A percentile compares a stretch with the other conserved stretches of the same genome.
Conservation (phyloP, 2,888 invertebrate genomes). For the Danaus chrysippus region DNA sequence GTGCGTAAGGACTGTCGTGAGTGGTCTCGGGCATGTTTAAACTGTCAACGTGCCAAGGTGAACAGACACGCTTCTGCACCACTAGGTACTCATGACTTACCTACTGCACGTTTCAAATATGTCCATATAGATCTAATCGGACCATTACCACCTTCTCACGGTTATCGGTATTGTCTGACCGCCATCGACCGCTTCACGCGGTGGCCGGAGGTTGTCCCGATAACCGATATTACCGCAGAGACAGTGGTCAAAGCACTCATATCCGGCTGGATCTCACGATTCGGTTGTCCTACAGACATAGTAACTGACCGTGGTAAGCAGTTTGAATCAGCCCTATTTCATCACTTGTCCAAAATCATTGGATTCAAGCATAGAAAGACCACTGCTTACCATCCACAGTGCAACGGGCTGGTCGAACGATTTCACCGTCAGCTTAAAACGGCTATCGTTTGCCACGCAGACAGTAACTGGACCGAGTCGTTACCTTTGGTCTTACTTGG, state of each 20-base stretch:
- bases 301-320: constrained; percentile 33
- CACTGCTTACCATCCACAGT: constrained; percentile 36
- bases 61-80: constrained; percentile 37
- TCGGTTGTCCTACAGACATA: constrained; percentile 42
- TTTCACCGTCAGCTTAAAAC: background rate
- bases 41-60: constrained; percentile 45
- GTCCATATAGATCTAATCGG: constrained; percentile 60
- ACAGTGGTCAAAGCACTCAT: constrained; percentile 42
- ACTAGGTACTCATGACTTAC: constrained; percentile 26
- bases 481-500: no score
- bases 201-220: constrained; percentile 38
- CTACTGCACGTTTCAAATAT: constrained; percentile 38
- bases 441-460: no score
- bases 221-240: no score
- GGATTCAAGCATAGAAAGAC: constrained; percentile 32
- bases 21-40: constrained; percentile 37
- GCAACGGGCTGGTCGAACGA: background rate
- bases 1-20: constrained; percentile 40
- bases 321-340: constrained; percentile 34
- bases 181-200: constrained; percentile 43
- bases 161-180: constrained; percentile 45
- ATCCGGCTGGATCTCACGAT: constrained; percentile 49
- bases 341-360: constrained; percentile 17
- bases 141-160: constrained; percentile 44
- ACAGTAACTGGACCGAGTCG: no score